Evolutionary conservation across 92 coral and sea anemone species (phyloP).

Genomic region (Micromussa lordhowensis): DNA sequence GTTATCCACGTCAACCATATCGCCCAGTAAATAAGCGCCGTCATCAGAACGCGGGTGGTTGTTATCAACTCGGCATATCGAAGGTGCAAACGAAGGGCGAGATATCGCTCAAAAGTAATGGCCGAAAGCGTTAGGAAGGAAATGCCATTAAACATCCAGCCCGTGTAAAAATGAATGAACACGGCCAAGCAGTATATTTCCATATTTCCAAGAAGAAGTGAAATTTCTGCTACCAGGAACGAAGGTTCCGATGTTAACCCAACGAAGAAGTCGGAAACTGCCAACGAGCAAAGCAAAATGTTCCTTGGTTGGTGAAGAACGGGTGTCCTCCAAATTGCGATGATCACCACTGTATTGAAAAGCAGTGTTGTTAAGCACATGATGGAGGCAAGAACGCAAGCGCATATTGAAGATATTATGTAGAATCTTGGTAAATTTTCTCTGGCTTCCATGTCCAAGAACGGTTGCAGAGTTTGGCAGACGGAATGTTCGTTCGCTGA

Average conservation of each 20-base stretch:
- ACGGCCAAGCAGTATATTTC: conserved; percentile 27
- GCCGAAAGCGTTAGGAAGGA: conserved; percentile 40
- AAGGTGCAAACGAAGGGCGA: conserved; percentile 44
- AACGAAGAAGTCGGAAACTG: conserved; percentile 40
- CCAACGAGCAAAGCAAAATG: conserved; percentile 27
- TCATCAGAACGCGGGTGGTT: conserved; percentile 11
- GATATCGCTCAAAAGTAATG: conserved; percentile 38
- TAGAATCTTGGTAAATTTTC: conserved; percentile 26
- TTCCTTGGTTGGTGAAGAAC: conserved; percentile 30
- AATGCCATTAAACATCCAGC: conserved; percentile 38
- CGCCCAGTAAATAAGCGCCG: conserved; percentile 33
- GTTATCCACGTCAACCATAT: conserved; percentile 29
- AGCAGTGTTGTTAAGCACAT: conserved; percentile 3
- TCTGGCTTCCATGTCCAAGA: conserved; percentile 26
- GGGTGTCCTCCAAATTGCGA: conserved; percentile 18
- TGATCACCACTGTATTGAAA: conserved; percentile 3
- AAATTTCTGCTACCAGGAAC: conserved; percentile 32
- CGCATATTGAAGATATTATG: neutral
- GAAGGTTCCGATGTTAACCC: conserved; percentile 22
- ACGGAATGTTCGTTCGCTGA: neutral
- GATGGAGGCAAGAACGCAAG: neutral
- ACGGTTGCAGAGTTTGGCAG: conserved; percentile 22
- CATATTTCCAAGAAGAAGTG: conserved; percentile 7
- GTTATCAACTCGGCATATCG: conserved; percentile 38
- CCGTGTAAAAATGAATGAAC: conserved; percentile 21